Base-by-base conservation (phyloP, 2,888 invertebrate genomes). In the Dasypogon diadema region DNA sequence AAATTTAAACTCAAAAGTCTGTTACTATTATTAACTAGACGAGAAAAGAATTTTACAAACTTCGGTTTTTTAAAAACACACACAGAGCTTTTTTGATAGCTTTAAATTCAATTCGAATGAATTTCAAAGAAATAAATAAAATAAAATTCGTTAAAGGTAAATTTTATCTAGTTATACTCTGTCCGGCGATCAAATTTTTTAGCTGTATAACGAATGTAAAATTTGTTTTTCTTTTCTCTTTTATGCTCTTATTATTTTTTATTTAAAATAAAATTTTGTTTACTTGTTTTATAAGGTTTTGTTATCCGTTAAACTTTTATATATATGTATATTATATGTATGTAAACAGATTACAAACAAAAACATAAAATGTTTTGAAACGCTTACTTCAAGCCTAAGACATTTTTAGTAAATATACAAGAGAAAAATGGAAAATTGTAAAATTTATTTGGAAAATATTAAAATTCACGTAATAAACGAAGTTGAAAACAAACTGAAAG, bases 361-460 rank as follows among this genome's bases (percentile, higher is more conserved):
- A 46, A 65, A 65, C 34, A 12, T 37, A 48, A 65, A 65, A 65
- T 65, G 65, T 65, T 65, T 65, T 46, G 18, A 65, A 48, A 48
- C 65, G 65, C 65, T 65, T 65, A 65, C 12, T 65, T 65, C 34
- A 65, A 65, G 46, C 65, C 65, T 65, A 65, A 65, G 65, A 46
- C 46, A 65, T 65, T 65, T 65, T 65, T 65, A 46, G 65, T 12
- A 42, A 42, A 6, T 30, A 30, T 30, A 30, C 10, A 10, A 30
- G 30, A 30, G 3, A 8, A 30, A 3, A 8, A 8, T 30, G 30
- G 8, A 30, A 30, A 30, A 5, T n/a, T n/a, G n/a, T n/a, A n/a
- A 37, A 16, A 16, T 58, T 30, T 30, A 58, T 10, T 58, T 37
- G 16, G 18, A 60, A 37, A 51, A 51, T 2, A 18, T 51, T 51